phyloP scores from a whole-genome alignment of 2,888 invertebrate genomes.

The Gryllus longicercus region DNA sequence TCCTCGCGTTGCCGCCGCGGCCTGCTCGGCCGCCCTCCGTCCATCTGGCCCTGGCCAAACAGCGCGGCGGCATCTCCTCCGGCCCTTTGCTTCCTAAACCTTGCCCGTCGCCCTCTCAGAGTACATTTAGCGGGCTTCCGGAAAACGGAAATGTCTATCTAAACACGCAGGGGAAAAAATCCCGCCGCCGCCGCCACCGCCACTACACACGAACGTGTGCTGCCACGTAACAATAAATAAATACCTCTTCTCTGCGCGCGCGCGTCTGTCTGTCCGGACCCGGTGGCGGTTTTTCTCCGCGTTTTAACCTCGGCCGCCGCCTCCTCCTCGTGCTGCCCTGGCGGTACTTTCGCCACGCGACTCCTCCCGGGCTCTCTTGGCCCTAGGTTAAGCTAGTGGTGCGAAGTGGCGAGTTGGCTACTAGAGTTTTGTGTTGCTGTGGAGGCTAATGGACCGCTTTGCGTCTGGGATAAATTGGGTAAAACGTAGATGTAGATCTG shows the following conservation, averaged over 20 bases:
- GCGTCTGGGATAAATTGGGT: too few species aligned
- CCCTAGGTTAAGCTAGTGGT: not conserved
- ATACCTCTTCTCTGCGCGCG: not conserved
- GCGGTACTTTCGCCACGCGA: not conserved
- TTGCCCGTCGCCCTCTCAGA: conserved; percentile 27
- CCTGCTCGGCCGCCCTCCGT: too few species aligned
- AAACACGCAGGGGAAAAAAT: not conserved
- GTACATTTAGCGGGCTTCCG: conserved; percentile 34
- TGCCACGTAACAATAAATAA: conserved; percentile 17
- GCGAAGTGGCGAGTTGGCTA: too few species aligned
- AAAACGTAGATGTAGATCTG: too few species aligned
- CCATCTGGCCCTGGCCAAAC: not conserved
- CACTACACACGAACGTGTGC: not conserved
- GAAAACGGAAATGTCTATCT: conserved; percentile 33
- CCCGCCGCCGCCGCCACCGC: not conserved
- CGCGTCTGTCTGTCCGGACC: not conserved
- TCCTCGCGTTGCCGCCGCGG: not conserved
- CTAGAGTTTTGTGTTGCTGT: too few species aligned
- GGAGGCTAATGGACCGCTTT: too few species aligned
- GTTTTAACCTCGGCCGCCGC: not conserved
- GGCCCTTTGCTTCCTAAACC: not conserved
- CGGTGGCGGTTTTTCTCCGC: not conserved
- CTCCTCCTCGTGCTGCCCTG: not conserved
- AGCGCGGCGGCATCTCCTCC: not conserved
- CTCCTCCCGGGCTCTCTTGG: not conserved